Evolutionary conservation across 2,888 invertebrate genomes (phyloP).

Genomic region (Euzetes globulus): DNA sequence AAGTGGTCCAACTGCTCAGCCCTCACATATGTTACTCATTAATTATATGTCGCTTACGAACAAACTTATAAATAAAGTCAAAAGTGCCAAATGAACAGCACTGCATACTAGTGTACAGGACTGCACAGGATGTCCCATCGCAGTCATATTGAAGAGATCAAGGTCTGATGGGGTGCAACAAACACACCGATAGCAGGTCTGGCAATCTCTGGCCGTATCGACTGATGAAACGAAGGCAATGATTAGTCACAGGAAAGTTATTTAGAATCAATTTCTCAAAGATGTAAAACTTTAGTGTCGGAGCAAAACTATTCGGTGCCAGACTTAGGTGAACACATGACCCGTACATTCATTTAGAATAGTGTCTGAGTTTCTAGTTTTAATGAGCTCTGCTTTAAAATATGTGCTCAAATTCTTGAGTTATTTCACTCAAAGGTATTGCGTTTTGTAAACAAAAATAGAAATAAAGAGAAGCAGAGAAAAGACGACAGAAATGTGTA

Average conservation of each 20-base stretch:
- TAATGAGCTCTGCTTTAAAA: background rate
- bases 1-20: no score
- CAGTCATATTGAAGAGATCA: slow-evolving; percentile 13
- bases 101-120: slow-evolving; percentile 17
- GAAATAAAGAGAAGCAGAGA: background rate
- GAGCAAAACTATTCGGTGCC: background rate
- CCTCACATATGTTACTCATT: slow-evolving; percentile 36
- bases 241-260: background rate
- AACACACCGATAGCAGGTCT: background rate
- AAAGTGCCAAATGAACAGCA: no score
- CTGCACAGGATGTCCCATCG: slow-evolving; percentile 37
- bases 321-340: slow-evolving; percentile 8
- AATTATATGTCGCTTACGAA: slow-evolving; percentile 33
- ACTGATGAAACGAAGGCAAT: background rate
- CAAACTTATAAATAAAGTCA: no score
- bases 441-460: slow-evolving; percentile 17
- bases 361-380: background rate
- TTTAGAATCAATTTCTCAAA: background rate
- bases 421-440: slow-evolving; percentile 19
- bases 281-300: background rate
- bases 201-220: background rate
- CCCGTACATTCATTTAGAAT: slow-evolving; percentile 7
- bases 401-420: background rate
- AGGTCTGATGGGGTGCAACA: background rate
- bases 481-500: background rate